Base-by-base conservation (phyloP, 2,797 vertebrate genomes). In the Onychomys torridus region DNA sequence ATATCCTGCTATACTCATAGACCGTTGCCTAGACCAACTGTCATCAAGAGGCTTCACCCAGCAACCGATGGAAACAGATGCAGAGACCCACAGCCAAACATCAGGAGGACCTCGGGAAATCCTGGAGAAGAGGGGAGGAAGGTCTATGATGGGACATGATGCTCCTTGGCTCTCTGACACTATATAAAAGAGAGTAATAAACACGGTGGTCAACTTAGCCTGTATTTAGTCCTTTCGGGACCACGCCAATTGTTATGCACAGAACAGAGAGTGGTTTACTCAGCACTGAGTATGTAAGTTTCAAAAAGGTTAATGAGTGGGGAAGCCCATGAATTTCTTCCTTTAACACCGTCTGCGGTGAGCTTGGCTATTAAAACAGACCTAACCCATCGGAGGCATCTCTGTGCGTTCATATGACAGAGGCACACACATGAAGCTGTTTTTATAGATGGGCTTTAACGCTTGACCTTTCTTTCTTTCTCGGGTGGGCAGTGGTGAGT, bases 401-500 rank as follows among this genome's bases (percentile, higher is more conserved):
- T 77, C 21, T 19, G 29, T 46, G 52, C 75, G 92, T 57, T 92
- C 86, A 63, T 65, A 32, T 32, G 82, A 86, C 14, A 63, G 34
- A 52, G 34, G 55, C 27, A 59, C 37, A 78, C 46, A 92, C 88
- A 96, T 29, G 76, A 92, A 87, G 43, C 71, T 69, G 83, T 67
- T 94, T 90, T 93, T 90, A 96, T 52, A 89, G 27, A 16, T 19
- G 46, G 86, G 52, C 73, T 97, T 97, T 92, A 71, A 79, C 63
- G 90, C 73, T 86, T 82, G 43, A 21, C 55, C 43, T 93, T 71
- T 78, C 27, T 34, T 34, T 34, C 3, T 29, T 27, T n/a, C 3
- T 29, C 19, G 25, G 21, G 29, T 37, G 37, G 55, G 43, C 32
- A 17, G 32, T 14, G 55, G 21, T 94, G 85, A 95, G 82, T 97